phyloP scores from a whole-genome alignment of 2,888 invertebrate genomes.

The Habrosyne pyritoides region DNA sequence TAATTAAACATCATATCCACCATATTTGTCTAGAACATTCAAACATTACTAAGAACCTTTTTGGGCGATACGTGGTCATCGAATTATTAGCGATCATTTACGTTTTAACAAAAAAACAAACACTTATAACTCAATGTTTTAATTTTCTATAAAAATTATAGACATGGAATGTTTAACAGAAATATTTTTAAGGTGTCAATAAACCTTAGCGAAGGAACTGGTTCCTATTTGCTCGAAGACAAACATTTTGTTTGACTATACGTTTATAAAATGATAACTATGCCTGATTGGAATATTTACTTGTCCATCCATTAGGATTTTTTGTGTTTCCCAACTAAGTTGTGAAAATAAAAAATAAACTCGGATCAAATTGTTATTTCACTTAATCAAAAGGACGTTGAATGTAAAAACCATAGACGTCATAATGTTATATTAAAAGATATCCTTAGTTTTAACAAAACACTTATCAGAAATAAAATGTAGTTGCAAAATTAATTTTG shows the following conservation, averaged over 20 bases:
- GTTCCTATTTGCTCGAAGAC: conserved; percentile 75
- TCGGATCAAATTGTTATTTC: too few relatives aligned
- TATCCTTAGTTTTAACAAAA: too few relatives aligned
- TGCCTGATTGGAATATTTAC: conserved; percentile 5
- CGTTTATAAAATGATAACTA: conserved; percentile 32
- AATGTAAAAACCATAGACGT: too few relatives aligned
- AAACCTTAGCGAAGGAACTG: conserved; percentile 69
- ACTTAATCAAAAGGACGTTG: too few relatives aligned
- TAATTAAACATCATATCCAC: neutral
- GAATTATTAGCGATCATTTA: neutral
- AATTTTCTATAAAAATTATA: conserved; percentile 48
- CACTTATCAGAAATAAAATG: too few relatives aligned
- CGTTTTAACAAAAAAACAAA: neutral
- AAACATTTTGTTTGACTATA: conserved; percentile 70
- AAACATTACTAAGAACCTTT: neutral
- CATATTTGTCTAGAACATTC: neutral
- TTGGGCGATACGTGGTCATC: neutral
- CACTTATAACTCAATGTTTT: conserved; percentile 29
- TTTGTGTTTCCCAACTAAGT: neutral
- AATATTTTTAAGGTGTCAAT: conserved; percentile 77
- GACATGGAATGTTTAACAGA: conserved; percentile 51
- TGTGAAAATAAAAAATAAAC: neutral
- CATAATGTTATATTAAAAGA: too few relatives aligned
- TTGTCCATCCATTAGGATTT: neutral
- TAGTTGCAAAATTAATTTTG: neutral